A percentile compares a stretch with the other conserved stretches of the same genome.
These are phyloP conservation scores for Hydrotaea cyrtoneurina DNA, from an alignment of 2,888 invertebrate species.

Conservation along the genomic window DNA sequence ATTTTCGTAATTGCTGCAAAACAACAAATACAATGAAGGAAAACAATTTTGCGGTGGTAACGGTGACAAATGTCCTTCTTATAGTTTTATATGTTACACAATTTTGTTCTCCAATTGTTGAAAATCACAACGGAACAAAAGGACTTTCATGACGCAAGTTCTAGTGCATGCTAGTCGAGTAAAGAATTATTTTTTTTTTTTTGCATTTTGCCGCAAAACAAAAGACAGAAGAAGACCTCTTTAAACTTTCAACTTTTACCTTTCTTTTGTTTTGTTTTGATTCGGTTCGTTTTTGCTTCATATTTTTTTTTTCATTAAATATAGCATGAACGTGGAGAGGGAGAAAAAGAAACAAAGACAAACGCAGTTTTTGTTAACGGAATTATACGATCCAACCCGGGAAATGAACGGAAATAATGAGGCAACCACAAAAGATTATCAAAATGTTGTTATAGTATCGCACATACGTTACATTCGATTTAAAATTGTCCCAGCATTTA, in stretches of 20 bases:
- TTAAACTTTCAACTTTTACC: neutral
- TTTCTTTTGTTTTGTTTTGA: neutral
- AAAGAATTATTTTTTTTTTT: neutral
- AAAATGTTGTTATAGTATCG: too few relatives aligned
- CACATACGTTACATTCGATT: too few relatives aligned
- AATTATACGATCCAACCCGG: too few relatives aligned
- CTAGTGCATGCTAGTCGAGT: neutral
- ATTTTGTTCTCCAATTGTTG: neutral
- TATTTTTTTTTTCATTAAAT: neutral
- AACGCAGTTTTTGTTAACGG: neutral
- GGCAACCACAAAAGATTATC: too few relatives aligned
- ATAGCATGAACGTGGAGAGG: neutral
- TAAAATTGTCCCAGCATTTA: too few relatives aligned
- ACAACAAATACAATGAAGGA: too few relatives aligned
- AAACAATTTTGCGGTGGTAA: too few relatives aligned
- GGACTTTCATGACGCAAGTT: neutral
- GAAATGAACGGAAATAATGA: too few relatives aligned
- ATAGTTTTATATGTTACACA: too few relatives aligned
- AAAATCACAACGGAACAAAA: neutral
- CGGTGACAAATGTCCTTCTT: too few relatives aligned
- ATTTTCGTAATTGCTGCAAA: too few relatives aligned
- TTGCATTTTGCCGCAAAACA: constrained; percentile 10
- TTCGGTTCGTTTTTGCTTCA: neutral
- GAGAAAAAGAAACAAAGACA: too few relatives aligned
- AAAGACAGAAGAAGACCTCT: neutral